phyloP scores from a whole-genome alignment of 2,113 vertebrate species.

The Oryzias javanicus region DNA sequence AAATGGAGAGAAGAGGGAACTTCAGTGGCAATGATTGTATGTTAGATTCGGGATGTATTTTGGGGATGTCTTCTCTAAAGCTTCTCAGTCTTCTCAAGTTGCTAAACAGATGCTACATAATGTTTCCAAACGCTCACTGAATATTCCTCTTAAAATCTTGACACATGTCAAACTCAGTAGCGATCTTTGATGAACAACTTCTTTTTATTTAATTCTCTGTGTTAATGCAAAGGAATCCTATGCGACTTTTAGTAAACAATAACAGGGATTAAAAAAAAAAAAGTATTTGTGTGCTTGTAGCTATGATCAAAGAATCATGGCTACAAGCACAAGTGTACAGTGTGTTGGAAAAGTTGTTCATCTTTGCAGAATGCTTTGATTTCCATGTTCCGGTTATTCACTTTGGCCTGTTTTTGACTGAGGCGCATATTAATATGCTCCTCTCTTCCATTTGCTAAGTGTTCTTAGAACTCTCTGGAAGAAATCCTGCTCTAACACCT shows the following conservation, averaged over 20 bases:
- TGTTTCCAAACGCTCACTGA: constrained; percentile 13
- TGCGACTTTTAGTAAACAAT: background rate
- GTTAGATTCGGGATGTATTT: constrained; percentile 35
- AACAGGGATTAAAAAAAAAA: background rate
- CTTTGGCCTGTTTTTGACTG: constrained; percentile 20
- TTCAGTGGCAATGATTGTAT: constrained; percentile 36
- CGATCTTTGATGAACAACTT: constrained; percentile 12
- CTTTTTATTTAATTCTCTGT: background rate
- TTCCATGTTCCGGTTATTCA: constrained; percentile 24
- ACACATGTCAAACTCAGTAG: constrained; percentile 20
- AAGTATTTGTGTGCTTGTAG: background rate
- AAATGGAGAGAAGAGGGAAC: constrained; percentile 15
- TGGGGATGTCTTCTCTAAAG: constrained; percentile 27
- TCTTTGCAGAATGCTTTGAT: background rate
- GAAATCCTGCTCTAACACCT: constrained; percentile 28
- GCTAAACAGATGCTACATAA: constrained; percentile 38
- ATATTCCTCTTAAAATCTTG: constrained; percentile 15
- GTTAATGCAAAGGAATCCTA: constrained; percentile 1
- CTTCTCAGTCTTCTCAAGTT: constrained; percentile 34
- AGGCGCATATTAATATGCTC: constrained; percentile 3
- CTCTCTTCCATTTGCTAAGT: constrained; percentile 25
- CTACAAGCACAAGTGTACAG: too few relatives aligned
- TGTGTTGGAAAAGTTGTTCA: too few relatives aligned
- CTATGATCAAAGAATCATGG: background rate
- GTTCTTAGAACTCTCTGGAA: constrained; percentile 35